These are phyloP conservation scores for Stegophylla sp. DNA, from an alignment of 2,888 invertebrate genomes.

Conservation along the genomic window DNA sequence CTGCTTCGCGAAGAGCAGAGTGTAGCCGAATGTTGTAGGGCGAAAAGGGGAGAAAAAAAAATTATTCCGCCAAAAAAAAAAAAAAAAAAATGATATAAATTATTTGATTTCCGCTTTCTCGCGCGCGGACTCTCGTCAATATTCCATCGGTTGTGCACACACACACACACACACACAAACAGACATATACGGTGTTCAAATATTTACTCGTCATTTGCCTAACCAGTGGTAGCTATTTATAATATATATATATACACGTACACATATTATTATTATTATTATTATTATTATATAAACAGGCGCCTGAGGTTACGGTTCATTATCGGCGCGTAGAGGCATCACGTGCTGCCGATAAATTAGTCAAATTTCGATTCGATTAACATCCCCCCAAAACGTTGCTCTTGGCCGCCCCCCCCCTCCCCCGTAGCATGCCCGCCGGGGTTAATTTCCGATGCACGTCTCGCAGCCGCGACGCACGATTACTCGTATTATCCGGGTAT, in stretches of 20 bases:
- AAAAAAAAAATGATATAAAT: background rate
- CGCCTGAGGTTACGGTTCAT: background rate
- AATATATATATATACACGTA: background rate
- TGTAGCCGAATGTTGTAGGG: no score
- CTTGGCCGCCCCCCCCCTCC: background rate
- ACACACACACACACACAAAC: no score
- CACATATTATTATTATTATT: no score
- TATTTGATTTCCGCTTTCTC: background rate
- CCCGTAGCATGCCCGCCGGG: background rate
- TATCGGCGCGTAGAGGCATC: slow-evolving; percentile 24
- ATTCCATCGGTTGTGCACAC: no score
- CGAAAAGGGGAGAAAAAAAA: no score
- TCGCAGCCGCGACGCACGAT: background rate
- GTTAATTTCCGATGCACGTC: background rate
- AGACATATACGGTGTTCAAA: background rate
- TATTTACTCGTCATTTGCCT: slow-evolving; percentile 24
- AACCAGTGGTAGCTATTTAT: background rate
- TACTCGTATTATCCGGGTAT: background rate
- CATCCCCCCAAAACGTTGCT: background rate
- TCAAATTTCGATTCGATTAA: slow-evolving; percentile 43
- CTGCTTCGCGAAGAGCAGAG: no score
- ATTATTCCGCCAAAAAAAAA: no score
- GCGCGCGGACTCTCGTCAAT: no score
- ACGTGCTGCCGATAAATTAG: slow-evolving; percentile 41
- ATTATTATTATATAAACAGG: background rate